Conservation (phyloP, 2,888 invertebrate species). For the Catocala nupta region DNA sequence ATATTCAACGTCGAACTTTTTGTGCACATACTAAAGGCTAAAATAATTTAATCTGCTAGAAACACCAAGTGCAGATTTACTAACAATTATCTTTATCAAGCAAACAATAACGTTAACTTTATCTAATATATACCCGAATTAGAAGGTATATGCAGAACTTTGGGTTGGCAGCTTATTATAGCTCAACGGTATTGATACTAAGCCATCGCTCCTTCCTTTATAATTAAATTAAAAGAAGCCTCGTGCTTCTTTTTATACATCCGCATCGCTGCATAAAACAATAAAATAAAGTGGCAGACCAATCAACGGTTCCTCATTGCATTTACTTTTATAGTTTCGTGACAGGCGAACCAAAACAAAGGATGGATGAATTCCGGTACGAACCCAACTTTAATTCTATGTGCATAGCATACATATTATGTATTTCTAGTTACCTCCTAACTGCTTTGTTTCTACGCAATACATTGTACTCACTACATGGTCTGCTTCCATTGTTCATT, state of each 20-base stretch:
- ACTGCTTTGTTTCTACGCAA: constrained; percentile 67
- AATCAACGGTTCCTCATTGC: constrained; percentile 45
- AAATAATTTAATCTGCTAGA: too few relatives aligned
- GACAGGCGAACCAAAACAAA: constrained; percentile 53
- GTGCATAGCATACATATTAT: constrained; percentile 65
- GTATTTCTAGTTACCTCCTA: constrained; percentile 61
- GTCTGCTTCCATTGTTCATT: constrained; percentile 52
- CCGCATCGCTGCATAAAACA: constrained; percentile 17
- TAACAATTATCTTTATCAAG: too few relatives aligned
- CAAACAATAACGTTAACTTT: too few relatives aligned
- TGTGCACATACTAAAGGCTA: too few relatives aligned
- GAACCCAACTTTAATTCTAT: constrained; percentile 66
- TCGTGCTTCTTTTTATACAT: constrained; percentile 17
- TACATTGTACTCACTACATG: constrained; percentile 57
- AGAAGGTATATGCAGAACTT: too few relatives aligned
- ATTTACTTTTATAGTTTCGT: constrained; percentile 45
- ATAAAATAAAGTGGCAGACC: constrained; percentile 18
- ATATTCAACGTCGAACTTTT: too few relatives aligned
- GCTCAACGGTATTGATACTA: too few relatives aligned
- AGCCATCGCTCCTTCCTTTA: too few relatives aligned
- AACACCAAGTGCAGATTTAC: too few relatives aligned
- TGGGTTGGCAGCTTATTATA: too few relatives aligned
- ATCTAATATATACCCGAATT: too few relatives aligned
- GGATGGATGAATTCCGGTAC: constrained; percentile 67
- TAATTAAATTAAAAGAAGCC: too few relatives aligned